These are phyloP conservation scores for Homalodisca vitripennis DNA, from an alignment of 1,140 invertebrate species.

Conservation along the genomic window DNA sequence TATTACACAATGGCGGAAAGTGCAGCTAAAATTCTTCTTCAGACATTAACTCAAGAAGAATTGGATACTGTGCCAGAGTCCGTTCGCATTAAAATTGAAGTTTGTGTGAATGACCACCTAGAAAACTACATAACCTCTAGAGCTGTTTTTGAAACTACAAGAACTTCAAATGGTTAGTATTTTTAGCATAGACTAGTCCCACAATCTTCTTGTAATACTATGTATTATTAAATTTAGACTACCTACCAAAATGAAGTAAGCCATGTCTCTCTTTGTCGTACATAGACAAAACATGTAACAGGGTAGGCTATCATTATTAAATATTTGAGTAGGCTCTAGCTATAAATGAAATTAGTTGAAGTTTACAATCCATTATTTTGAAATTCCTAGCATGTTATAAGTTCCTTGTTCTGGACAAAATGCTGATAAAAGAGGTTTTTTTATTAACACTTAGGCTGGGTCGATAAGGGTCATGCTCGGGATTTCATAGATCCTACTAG, in stretches of 20 bases:
- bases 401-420: too few species aligned
- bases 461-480: too few species aligned
- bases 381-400: too few species aligned
- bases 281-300: background rate
- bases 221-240: background rate
- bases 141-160: constrained; percentile 62
- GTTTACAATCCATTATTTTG: too few species aligned
- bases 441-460: too few species aligned
- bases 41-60: constrained; percentile 47
- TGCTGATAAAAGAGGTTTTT: too few species aligned
- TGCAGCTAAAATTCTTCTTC: background rate
- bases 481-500: too few species aligned
- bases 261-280: background rate
- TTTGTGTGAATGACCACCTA: constrained; percentile 61
- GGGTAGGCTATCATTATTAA: background rate
- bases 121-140: constrained; percentile 68
- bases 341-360: too few species aligned
- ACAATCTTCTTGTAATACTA: background rate
- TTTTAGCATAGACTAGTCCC: background rate
- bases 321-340: background rate
- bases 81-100: constrained; percentile 58
- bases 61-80: constrained; percentile 50
- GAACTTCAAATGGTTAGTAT: constrained; percentile 58
- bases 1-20: constrained; percentile 9
- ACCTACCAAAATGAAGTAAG: constrained; percentile 3